These are phyloP conservation scores for Chaetorhynchus papuensis DNA, from an alignment of 2,113 vertebrate species.

Conservation along the genomic window DNA sequence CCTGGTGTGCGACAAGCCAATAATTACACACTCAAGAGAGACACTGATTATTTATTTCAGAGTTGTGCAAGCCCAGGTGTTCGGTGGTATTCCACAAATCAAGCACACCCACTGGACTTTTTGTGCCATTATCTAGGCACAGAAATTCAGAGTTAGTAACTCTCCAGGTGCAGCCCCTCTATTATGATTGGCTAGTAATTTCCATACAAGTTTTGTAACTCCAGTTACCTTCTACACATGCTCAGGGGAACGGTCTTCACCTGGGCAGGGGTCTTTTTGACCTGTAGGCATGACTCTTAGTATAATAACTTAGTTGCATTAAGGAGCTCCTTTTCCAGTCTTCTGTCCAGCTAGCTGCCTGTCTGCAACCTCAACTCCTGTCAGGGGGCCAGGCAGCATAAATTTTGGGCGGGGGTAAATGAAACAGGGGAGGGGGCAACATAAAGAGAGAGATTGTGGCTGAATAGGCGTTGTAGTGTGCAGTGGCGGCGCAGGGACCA, in stretches of 20 bases:
- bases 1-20: not conserved
- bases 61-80: not conserved
- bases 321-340: too few species aligned
- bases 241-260: not conserved
- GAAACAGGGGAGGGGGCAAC: not conserved
- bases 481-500: not conserved
- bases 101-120: not conserved
- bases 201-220: not conserved
- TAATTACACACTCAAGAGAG: not conserved
- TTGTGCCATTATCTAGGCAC: not conserved
- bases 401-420: not conserved
- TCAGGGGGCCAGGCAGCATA: rapidly evolving
- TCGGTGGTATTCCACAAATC: not conserved
- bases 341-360: not conserved
- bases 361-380: rapidly evolving
- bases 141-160: not conserved
- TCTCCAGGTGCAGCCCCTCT: not conserved
- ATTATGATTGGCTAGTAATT: not conserved
- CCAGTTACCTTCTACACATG: not conserved
- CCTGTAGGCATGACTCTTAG: too few species aligned
- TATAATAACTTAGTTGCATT: not conserved
- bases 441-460: rapidly evolving
- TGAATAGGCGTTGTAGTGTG: rapidly evolving
- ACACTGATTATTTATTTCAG: not conserved
- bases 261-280: not conserved